Percentiles rank a stretch among this genome's conserved stretches.
Conservation (phyloP, 2,113 vertebrate species). For the Thalassarche chlororhynchos region DNA sequence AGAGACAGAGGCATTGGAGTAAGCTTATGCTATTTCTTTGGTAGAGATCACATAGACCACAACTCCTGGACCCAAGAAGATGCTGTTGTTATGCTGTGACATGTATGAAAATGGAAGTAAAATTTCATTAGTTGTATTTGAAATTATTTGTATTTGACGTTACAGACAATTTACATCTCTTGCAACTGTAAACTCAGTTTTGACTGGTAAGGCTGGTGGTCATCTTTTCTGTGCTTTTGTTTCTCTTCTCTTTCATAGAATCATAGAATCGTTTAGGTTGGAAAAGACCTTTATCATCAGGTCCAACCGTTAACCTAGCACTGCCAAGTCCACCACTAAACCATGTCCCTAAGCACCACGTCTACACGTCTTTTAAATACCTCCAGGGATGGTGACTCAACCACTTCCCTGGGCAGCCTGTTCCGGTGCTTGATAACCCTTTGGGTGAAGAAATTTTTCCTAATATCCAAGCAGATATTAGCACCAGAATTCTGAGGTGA, state of each 20-base stretch:
- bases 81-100: background rate
- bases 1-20: background rate
- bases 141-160: background rate
- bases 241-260: background rate
- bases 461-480: background rate
- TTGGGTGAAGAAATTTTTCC: no score
- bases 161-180: background rate
- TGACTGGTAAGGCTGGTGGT: background rate
- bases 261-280: no score
- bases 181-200: background rate
- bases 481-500: background rate
- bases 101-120: background rate
- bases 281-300: no score
- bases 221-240: background rate
- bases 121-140: background rate
- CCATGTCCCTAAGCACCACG: no score
- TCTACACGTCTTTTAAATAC: no score
- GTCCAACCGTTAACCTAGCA: no score
- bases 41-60: background rate
- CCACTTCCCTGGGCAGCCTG: no score
- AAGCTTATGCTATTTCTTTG: background rate
- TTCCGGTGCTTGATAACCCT: no score
- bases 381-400: no score
- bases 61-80: background rate
- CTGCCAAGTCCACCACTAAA: no score